Base-by-base conservation (phyloP, 2,888 invertebrate genomes). In the Empis stercorea region DNA sequence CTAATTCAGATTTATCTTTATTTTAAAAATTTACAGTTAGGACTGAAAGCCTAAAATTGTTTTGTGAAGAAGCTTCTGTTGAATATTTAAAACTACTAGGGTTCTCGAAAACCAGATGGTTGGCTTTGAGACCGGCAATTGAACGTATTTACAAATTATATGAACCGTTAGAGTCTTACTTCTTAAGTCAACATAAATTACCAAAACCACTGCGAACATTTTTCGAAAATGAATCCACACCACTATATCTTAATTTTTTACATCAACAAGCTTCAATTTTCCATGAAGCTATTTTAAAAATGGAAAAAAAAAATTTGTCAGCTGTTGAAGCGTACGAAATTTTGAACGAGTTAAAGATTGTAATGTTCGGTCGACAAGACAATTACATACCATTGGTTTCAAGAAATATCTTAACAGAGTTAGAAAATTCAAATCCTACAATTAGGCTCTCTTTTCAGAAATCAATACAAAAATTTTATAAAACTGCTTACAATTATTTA, bases 1-100 rank as follows among this genome's bases (percentile, higher is more conserved):
- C 13, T 34, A 16, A 27, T 38, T 10, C 42, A 39, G 10, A 23
- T 39, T 27, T 55, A 56, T 53, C 54, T 54, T 48, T 55, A 55
- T 56, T 57, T 56, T 41, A 51, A 48, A 54, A 51, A 52, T 57
- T 53, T 50, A 55, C 53, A 37, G 54, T 56, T 37, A 48, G 54
- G 27, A 54, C 57, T 45, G 54, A 37, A 39, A 38, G 15, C 32
- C 17, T 44, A 27, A 48, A 48, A 39, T 36, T 34, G 11, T 48
- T 48, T 36, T 48, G 48, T 41, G 44, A 27, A 11, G 37, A 15
- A 27, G 37, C 27, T 34, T 40, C 34, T 10, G 17, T 32, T 16
- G 37, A 42, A 17, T 45, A 48, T n/a, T 23, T 37, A 13, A 41
- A 42, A 38, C 14, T 48, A 37, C 41, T 48, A 13, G 37, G 45